Conservation (phyloP, 1,140 invertebrate genomes). For the Protaetia brevitarsis region DNA sequence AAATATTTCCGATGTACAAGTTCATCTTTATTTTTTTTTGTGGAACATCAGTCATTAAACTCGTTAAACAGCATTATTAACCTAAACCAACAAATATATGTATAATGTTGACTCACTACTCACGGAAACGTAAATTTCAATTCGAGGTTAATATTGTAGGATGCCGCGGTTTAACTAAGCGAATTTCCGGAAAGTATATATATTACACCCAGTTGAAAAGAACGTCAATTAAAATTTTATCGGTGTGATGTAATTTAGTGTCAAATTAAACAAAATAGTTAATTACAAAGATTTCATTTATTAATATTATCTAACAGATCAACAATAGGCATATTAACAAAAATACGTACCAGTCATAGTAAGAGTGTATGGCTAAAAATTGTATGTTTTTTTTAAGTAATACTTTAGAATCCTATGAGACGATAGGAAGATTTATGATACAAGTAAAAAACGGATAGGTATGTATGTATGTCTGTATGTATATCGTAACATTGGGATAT, state of each 20-base stretch:
- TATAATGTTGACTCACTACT: no score
- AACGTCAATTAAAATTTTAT: not conserved
- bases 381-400: not conserved
- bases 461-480: not conserved
- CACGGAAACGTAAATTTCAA: no score
- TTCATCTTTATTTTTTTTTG: no score
- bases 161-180: no score
- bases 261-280: constrained; percentile 15
- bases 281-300: constrained; percentile 44
- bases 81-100: no score
- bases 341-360: constrained; percentile 25
- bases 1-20: no score
- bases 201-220: not conserved
- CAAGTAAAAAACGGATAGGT: constrained; percentile 1
- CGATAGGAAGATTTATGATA: not conserved
- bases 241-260: not conserved
- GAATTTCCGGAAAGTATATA: no score
- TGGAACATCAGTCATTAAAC: no score
- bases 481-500: not conserved
- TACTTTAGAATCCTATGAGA: not conserved
- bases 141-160: no score
- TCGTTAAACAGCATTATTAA: no score
- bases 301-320: constrained; percentile 41
- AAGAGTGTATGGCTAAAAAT: constrained; percentile 7
- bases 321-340: constrained; percentile 43